A percentile compares a stretch with the other conserved stretches of the same genome.
Conservation (phyloP, 2,113 vertebrate species). For the Mustela lutreola region DNA sequence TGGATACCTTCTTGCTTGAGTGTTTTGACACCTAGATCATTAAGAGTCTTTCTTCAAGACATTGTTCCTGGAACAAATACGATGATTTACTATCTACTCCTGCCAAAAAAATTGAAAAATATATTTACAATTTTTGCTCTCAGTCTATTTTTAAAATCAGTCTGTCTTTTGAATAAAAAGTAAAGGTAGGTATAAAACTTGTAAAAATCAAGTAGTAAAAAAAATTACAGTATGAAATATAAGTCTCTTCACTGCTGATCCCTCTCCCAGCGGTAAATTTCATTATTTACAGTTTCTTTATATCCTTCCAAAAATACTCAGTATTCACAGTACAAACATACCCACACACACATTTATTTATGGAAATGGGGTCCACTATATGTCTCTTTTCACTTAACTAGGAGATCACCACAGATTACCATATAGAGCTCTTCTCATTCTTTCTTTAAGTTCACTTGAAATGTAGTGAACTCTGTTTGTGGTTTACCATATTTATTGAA, state of each 20-base stretch:
- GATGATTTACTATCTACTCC: neutral
- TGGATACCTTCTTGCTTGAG: neutral
- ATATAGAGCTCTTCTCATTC: neutral
- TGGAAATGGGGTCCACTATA: neutral
- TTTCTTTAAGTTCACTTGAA: neutral
- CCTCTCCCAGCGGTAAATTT: neutral
- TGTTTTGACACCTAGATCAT: neutral
- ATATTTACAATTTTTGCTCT: neutral
- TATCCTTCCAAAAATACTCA: neutral
- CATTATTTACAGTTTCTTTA: neutral
- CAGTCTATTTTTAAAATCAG: conserved; percentile 55
- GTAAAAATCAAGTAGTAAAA: neutral
- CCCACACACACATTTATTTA: neutral
- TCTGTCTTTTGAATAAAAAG: conserved; percentile 3
- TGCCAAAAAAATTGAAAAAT: neutral
- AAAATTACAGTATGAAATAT: neutral
- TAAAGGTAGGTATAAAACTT: neutral
- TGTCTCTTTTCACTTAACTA: neutral
- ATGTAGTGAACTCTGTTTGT: neutral
- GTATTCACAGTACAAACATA: neutral
- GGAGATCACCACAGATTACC: neutral
- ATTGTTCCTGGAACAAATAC: neutral
- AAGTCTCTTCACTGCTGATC: neutral
- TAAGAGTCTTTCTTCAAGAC: neutral
- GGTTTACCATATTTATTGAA: neutral